Base-by-base conservation (phyloP, 2,113 vertebrate genomes). In the Mirounga angustirostris region DNA sequence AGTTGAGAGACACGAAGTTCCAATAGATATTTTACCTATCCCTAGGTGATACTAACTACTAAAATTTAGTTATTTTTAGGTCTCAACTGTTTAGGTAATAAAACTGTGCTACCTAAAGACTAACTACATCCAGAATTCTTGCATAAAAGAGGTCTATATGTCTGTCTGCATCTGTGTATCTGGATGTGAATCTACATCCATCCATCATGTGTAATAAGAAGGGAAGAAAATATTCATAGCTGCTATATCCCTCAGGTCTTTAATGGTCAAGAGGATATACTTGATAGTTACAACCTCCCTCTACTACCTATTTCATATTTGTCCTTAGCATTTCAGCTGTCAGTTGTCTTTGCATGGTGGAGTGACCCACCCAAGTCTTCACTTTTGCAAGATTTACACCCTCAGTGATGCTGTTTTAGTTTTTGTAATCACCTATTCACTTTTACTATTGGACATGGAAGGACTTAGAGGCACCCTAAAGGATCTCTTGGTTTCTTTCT, bases 51-150 rank as follows among this genome's bases (percentile, higher is more conserved):
- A 59, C 15, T 92, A 56, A 56, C 24, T 93, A 80, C 43, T 91
- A 56, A 80, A 85, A 73, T 85, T 80, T 78, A 95, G 33, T 94
- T 80, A 56, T 11, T 30, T 78, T 78, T 79, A 79, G 80, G 80
- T 90, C 22, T 89, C 61, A 46, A 33, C 16, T 21, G 12, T 90
- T 90, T 36, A 94, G 26, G 19, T 85, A 89, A 84, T 5, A 84
- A 59, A 90, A 69, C 26, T 61, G 21, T 63, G 86, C 79, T 79
- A 61, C 50, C 33, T 52, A 54, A 79, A 85, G 30, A 85, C 43
- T 79, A 71, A 71, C 19, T 59, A 54, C 28, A 83, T 63, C 71
- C 46, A 90, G 71, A 79, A 78, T 85, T 79, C 28, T 56, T 82
- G n/a, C 2, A 28, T 93, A 58, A 74, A 89, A 76, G 30, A 65